Base-by-base conservation (phyloP, 2,888 invertebrate genomes). In the Apeira syringaria region DNA sequence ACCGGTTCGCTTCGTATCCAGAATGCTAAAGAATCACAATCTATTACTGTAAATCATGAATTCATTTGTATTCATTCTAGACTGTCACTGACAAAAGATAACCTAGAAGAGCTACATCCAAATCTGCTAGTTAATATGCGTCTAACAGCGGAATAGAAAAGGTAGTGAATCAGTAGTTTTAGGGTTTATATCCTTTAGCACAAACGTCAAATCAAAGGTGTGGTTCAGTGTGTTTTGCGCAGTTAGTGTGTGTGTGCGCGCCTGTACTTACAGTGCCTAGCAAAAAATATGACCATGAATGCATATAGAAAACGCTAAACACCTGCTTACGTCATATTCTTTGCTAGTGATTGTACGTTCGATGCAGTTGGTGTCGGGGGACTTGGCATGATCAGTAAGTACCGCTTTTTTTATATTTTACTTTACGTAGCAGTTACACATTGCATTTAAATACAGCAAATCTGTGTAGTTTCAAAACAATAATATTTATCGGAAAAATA, bases 361-460 rank as follows among this genome's bases (percentile, higher is more conserved):
- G 43, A 46, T 41, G 46, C 83, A 86, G 87, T 85, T 87, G 88
- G 88, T 89, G 80, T 75, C 72, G 78, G 85, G 87, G 85, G 79
- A 83, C 73, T 44, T 10, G 35, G 52, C 56, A 51, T 50, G 54
- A 64, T 59, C 63, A 70, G 82, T 84, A 82, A 84, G 84, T 84
- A 82, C 74, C 64, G 68, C 75, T 78, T 74, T 52, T 50, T 37
- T 38, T 12, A 39, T 29, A 34, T 42, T 35, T 40, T 32, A 28
- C 46, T 40, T 47, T 41, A 10, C 41, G 27, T 34, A 31, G 18
- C 22, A 17, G 41, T 44, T 45, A 24, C 9, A 20, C 20, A 15
- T 15, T 15, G 15, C 15, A 2, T 15, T 3, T 15, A 15, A 15
- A 15, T 15, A 15, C 15, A n/a, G n/a, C n/a, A n/a, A n/a, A n/a